Evolutionary conservation across 1,140 invertebrate species (phyloP).

Genomic region (Magallana angulata): DNA sequence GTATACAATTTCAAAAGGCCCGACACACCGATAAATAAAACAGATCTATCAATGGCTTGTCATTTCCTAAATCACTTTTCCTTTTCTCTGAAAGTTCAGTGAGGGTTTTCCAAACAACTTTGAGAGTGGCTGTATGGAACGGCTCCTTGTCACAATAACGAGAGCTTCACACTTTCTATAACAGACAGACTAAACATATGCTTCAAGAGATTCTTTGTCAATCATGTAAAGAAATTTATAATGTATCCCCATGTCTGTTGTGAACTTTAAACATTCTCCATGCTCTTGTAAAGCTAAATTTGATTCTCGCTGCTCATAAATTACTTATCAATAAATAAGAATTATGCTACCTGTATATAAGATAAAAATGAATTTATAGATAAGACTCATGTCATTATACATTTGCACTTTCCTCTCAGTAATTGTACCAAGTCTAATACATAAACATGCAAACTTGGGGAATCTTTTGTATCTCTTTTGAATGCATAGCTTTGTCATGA

Average conservation of each 20-base stretch:
- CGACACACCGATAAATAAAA: constrained; percentile 17
- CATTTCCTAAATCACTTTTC: constrained; percentile 33
- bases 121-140: neutral
- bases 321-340: too few species aligned
- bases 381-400: too few species aligned
- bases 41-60: constrained; percentile 17
- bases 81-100: neutral
- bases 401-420: too few species aligned
- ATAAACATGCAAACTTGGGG: too few species aligned
- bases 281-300: too few species aligned
- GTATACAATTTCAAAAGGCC: constrained; percentile 28
- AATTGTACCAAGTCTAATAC: too few species aligned
- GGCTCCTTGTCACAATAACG: neutral
- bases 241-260: neutral
- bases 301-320: too few species aligned
- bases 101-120: neutral
- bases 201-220: neutral
- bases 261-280: constrained; percentile 4
- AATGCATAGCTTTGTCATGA: too few species aligned
- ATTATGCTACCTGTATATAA: too few species aligned
- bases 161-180: neutral
- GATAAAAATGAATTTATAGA: too few species aligned
- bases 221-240: neutral
- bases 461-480: too few species aligned
- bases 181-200: neutral